Conservation (phyloP, 2,797 vertebrate species). For the Taenioides sp. region DNA sequence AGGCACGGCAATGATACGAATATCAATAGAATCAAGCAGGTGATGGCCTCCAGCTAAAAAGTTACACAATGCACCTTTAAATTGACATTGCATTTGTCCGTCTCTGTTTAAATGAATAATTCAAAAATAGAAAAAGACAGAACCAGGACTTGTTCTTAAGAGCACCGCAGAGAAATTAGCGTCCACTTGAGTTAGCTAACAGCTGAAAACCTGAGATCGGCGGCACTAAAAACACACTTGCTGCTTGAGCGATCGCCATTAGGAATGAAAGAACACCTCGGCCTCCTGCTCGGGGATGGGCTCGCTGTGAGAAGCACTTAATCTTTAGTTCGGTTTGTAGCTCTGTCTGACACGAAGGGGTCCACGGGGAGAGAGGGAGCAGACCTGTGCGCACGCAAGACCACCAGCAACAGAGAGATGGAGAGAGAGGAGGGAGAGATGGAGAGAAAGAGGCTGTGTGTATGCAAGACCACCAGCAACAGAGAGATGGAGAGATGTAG, state of each 20-base stretch:
- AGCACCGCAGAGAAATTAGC: not conserved
- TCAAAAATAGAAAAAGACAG: not conserved
- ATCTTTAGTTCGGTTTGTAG: conserved; percentile 44
- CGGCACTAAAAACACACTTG: not conserved
- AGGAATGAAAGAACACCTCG: conserved; percentile 38
- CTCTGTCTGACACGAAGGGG: conserved; percentile 69
- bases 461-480: conserved; percentile 48
- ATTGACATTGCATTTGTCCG: too few species aligned
- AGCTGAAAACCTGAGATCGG: conserved; percentile 3
- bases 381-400: conserved; percentile 68
- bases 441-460: conserved; percentile 59
- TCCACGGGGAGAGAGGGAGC: conserved; percentile 65
- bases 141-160: not conserved
- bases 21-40: too few species aligned
- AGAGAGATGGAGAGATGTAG: conserved; percentile 31
- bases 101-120: too few species aligned
- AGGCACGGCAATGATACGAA: too few species aligned
- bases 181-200: not conserved
- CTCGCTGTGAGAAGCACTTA: conserved; percentile 75
- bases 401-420: conserved; percentile 26
- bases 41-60: too few species aligned
- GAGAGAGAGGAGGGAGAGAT: conserved; percentile 31
- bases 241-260: conserved; percentile 29
- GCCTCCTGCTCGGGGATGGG: conserved; percentile 43
- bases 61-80: too few species aligned